Evolutionary conservation across 1,140 invertebrate genomes (phyloP).

Genomic region (Melitaea cinxia): DNA sequence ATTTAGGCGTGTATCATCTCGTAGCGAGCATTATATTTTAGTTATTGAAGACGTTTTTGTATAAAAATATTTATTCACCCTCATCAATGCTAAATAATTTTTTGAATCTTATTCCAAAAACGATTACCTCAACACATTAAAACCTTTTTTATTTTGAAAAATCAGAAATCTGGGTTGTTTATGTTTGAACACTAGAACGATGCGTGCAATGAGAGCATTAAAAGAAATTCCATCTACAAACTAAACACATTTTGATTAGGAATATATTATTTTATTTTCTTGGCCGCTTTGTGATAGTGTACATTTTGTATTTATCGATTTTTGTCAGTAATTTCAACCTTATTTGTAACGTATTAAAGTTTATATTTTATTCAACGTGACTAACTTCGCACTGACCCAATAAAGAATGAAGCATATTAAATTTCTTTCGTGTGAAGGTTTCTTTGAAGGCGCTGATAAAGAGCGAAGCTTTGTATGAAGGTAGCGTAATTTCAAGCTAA

Average conservation of each 20-base stretch:
- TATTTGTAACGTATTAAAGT: neutral
- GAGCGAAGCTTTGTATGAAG: conserved; percentile 17
- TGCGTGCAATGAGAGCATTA: neutral
- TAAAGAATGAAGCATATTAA: conserved; percentile 38
- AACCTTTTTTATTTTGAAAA: too few species aligned
- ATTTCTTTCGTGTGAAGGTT: conserved; percentile 35
- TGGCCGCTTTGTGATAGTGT: neutral
- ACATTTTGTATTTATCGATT: neutral
- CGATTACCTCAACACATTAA: too few species aligned
- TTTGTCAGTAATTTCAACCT: neutral
- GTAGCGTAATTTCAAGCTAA: conserved; percentile 15
- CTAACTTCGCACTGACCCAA: conserved; percentile 23
- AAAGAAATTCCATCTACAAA: neutral
- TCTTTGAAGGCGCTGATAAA: conserved; percentile 37
- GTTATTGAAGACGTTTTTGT: too few species aligned
- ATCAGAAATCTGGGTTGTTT: too few species aligned
- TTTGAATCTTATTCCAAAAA: too few species aligned
- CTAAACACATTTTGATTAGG: neutral
- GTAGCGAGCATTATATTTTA: too few species aligned
- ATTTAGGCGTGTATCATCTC: too few species aligned
- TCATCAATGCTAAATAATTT: too few species aligned
- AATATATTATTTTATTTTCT: neutral
- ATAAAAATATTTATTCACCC: too few species aligned
- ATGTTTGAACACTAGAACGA: neutral
- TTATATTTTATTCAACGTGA: neutral